Evolutionary conservation across 1,140 invertebrate species (phyloP).

Genomic region (Drosophila sp.): DNA sequence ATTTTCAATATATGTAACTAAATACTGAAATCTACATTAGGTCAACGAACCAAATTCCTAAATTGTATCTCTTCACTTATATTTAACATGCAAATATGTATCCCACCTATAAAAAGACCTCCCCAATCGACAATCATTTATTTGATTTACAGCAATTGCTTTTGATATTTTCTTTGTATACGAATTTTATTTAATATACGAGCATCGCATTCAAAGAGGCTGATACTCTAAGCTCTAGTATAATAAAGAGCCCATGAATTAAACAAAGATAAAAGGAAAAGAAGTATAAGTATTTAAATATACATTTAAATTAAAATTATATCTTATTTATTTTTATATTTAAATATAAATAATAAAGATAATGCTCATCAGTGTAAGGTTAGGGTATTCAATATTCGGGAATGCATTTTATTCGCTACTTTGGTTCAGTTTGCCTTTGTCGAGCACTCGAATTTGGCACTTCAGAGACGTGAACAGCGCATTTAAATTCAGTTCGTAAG

Average conservation of each 20-base stretch:
- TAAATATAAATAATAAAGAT: not conserved
- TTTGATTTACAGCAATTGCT: constrained; percentile 74
- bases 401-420: not conserved
- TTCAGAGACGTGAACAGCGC: constrained; percentile 57
- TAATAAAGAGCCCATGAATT: not conserved
- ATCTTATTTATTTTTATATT: too few relatives aligned
- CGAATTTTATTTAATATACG: constrained; percentile 20
- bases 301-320: not conserved
- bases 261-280: too few relatives aligned
- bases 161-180: constrained; percentile 45
- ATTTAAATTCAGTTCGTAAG: constrained; percentile 74
- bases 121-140: constrained; percentile 43
- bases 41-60: constrained; percentile 26
- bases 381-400: not conserved
- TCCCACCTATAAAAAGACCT: constrained; percentile 17
- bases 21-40: not conserved
- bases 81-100: constrained; percentile 33
- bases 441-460: constrained; percentile 52
- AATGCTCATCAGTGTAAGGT: not conserved
- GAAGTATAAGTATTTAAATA: not conserved
- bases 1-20: constrained; percentile 15
- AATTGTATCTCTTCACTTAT: constrained; percentile 19
- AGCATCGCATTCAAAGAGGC: constrained; percentile 31
- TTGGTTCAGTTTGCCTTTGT: constrained; percentile 25
- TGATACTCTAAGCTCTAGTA: constrained; percentile 1